Conservation (phyloP, 2,113 vertebrate genomes). For the Pollachius pollachius region DNA sequence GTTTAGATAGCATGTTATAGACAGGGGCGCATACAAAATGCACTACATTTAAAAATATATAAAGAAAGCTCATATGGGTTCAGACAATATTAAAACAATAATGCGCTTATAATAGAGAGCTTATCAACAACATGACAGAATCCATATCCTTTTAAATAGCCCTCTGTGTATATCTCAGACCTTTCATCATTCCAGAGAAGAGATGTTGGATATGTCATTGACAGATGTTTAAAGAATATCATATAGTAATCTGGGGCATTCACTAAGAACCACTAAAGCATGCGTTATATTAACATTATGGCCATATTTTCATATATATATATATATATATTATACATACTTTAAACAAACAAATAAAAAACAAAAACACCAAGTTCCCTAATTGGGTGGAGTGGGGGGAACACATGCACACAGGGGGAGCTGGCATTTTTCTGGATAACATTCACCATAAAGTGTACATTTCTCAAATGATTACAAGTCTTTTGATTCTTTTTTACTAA, state of each 20-base stretch:
- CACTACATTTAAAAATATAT: conserved; percentile 25
- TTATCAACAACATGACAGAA: conserved; percentile 7
- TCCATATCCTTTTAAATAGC: not conserved
- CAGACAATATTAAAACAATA: conserved; percentile 30
- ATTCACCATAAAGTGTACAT: too few relatives aligned
- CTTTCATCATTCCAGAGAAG: not conserved
- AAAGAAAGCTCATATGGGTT: conserved; percentile 50
- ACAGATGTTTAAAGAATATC: conserved; percentile 23
- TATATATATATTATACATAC: not conserved
- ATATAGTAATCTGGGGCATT: too few relatives aligned
- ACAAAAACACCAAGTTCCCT: not conserved
- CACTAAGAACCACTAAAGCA: conserved; percentile 2
- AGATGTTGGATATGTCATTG: conserved; percentile 29
- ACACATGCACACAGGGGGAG: not conserved
- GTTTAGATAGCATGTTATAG: conserved; percentile 46
- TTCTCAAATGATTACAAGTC: too few relatives aligned
- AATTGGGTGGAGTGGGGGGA: too few relatives aligned
- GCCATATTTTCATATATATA: conserved; percentile 7
- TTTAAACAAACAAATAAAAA: conserved; percentile 5
- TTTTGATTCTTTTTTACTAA: too few relatives aligned
- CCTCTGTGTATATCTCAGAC: not conserved
- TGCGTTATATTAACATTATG: conserved; percentile 28
- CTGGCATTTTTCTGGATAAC: too few relatives aligned
- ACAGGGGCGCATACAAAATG: conserved; percentile 41
- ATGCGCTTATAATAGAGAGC: conserved; percentile 25